phyloP scores from a whole-genome alignment of 2,113 vertebrate genomes.

The Ginglymostoma cirratum region DNA sequence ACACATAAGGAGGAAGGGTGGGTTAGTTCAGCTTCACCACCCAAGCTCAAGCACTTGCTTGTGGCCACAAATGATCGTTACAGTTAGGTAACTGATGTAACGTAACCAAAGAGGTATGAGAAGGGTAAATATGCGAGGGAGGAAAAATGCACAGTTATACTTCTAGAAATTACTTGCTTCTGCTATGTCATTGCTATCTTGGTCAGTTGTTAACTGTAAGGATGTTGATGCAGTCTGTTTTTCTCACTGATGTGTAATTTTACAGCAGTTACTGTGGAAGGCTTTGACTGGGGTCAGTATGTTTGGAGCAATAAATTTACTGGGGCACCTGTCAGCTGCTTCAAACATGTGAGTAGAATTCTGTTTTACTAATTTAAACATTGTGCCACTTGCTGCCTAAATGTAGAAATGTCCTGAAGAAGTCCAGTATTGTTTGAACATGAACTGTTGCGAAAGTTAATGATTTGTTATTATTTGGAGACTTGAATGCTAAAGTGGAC shows the following conservation, averaged over 20 bases:
- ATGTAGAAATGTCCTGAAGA: not conserved
- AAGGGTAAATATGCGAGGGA: not conserved
- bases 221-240: not conserved
- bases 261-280: slow-evolving; percentile 65
- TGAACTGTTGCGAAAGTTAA: too few species aligned
- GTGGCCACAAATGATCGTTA: not conserved
- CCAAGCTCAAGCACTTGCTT: not conserved
- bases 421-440: not conserved
- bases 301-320: slow-evolving; percentile 89
- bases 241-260: slow-evolving; percentile 37
- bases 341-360: slow-evolving; percentile 80
- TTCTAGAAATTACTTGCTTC: not conserved
- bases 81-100: not conserved
- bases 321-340: slow-evolving; percentile 92
- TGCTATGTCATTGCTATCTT: not conserved
- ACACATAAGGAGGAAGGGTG: too few species aligned
- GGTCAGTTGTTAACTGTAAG: not conserved
- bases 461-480: too few species aligned
- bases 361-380: not conserved
- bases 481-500: too few species aligned
- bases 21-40: too few species aligned
- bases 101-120: not conserved
- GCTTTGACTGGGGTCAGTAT: slow-evolving; percentile 92
- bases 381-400: not conserved
- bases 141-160: not conserved